These are phyloP conservation scores for Actenoides lindsayi DNA, from an alignment of 2,113 vertebrate species.

Conservation along the genomic window DNA sequence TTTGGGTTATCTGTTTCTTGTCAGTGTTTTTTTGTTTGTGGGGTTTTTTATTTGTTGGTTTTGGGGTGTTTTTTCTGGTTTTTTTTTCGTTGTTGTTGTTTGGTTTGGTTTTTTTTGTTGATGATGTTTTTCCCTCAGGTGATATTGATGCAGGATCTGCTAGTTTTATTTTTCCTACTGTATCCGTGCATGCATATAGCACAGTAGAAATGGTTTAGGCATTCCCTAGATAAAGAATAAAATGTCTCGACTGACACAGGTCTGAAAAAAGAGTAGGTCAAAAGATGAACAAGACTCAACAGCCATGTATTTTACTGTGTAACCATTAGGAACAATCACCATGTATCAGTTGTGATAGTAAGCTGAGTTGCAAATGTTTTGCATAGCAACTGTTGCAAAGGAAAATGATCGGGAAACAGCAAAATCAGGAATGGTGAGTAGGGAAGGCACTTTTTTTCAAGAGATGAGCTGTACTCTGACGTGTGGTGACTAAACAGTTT, in stretches of 20 bases:
- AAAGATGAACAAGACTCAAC: background rate
- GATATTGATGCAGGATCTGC: background rate
- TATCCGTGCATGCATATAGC: background rate
- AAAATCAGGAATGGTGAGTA: constrained; percentile 4
- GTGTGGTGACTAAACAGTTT: constrained; percentile 38
- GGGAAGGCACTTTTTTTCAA: background rate
- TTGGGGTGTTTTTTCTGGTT: background rate
- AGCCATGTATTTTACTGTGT: background rate
- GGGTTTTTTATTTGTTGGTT: too few species aligned
- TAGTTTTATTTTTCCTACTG: background rate
- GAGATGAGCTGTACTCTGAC: constrained; percentile 25
- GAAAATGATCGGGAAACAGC: constrained; percentile 45
- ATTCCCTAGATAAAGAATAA: background rate
- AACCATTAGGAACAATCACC: background rate
- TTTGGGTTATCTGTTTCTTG: background rate
- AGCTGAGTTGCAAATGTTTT: constrained; percentile 50
- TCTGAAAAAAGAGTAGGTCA: background rate
- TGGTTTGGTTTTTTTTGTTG: too few species aligned
- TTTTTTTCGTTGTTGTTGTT: too few species aligned
- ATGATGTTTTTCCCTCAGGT: background rate
- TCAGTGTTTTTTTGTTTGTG: background rate
- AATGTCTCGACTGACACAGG: background rate
- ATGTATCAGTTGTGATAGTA: background rate
- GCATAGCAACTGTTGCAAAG: constrained; percentile 63
- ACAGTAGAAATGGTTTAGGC: background rate